A percentile compares a stretch with the other conserved stretches of the same genome.
Evolutionary conservation across 2,888 invertebrate genomes (phyloP).

Genomic region (Calameuta pallipes): DNA sequence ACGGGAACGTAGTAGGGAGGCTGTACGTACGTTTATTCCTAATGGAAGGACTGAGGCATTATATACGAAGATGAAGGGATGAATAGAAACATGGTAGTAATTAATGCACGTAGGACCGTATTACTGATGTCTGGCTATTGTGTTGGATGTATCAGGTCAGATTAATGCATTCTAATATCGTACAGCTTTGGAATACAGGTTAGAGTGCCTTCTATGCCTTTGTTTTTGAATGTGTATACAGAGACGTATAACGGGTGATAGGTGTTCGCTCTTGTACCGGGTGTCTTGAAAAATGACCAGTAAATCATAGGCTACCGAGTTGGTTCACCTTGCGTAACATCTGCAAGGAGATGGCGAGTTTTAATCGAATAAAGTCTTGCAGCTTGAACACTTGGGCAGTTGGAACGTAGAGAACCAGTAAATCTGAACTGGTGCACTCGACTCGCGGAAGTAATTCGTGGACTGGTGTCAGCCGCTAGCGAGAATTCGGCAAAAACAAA

Average conservation of each 20-base stretch:
- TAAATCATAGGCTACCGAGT: not conserved
- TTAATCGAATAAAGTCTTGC: not conserved
- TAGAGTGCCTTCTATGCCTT: not conserved
- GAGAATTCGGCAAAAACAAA: not conserved
- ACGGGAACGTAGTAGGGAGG: not conserved
- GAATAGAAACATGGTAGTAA: constrained; percentile 44
- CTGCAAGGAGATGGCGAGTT: not conserved
- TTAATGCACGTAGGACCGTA: constrained; percentile 35
- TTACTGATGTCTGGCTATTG: constrained; percentile 30
- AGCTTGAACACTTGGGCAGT: not conserved
- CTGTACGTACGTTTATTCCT: constrained; percentile 32
- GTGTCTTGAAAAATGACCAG: not conserved
- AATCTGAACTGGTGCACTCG: not conserved
- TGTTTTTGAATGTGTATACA: not conserved
- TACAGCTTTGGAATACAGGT: not conserved
- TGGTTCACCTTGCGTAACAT: not conserved
- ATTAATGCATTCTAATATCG: constrained; percentile 38
- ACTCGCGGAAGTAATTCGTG: constrained; percentile 1
- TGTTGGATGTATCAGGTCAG: constrained; percentile 35
- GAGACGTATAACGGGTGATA: not conserved
- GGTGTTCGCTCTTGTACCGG: not conserved
- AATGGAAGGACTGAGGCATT: constrained; percentile 30
- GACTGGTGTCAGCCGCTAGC: not conserved
- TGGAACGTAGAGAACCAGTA: not conserved
- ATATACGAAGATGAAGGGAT: constrained; percentile 4